Conservation (phyloP, 2,113 vertebrate genomes). For the Pontoporia blainvillei region DNA sequence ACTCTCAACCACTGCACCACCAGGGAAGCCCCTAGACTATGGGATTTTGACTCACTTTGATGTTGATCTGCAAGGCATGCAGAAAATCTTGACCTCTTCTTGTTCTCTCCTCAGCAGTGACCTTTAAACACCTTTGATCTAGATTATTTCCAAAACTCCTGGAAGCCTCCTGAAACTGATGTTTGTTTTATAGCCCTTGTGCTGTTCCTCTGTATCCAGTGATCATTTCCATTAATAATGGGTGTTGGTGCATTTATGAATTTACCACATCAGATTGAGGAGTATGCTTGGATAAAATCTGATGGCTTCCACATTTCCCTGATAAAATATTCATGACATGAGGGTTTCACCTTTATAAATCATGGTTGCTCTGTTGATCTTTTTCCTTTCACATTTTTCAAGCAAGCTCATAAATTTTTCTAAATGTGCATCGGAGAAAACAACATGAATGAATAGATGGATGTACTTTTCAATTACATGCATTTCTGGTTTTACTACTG, state of each 20-base stretch:
- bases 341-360: constrained; percentile 70
- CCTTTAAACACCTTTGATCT: neutral
- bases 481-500: constrained; percentile 61
- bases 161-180: neutral
- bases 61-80: neutral
- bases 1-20: too few relatives aligned
- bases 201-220: neutral
- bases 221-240: constrained; percentile 44
- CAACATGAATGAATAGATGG: constrained; percentile 62
- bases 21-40: neutral
- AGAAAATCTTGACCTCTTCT: neutral
- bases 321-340: constrained; percentile 70
- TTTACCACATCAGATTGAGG: constrained; percentile 66
- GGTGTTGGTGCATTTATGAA: constrained; percentile 46
- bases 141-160: neutral
- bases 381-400: constrained; percentile 62
- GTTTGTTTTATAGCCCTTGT: constrained; percentile 8
- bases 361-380: constrained; percentile 68
- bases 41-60: neutral
- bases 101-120: neutral
- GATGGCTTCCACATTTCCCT: constrained; percentile 58
- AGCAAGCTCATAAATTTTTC: constrained; percentile 70
- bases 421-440: constrained; percentile 64
- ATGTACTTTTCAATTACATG: constrained; percentile 66
- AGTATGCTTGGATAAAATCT: constrained; percentile 56